phyloP scores from a whole-genome alignment of 2,113 vertebrate species.

The Cyprinodon brontotheroides region DNA sequence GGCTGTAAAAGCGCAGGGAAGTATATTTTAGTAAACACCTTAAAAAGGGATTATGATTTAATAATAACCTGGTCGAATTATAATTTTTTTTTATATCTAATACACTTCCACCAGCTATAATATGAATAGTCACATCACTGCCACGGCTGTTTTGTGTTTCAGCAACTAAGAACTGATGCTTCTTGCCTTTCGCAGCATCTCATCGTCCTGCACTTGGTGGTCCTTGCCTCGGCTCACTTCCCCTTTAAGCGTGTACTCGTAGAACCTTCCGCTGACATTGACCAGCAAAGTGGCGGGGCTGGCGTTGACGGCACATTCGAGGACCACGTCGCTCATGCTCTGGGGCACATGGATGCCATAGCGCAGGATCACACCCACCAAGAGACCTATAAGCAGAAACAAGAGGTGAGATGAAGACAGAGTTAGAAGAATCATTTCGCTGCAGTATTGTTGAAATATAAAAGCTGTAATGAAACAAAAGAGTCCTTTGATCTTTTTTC shows the following conservation, averaged over 20 bases:
- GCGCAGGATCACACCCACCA: constrained; percentile 92
- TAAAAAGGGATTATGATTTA: not conserved
- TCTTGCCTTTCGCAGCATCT: constrained; percentile 96
- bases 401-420: not conserved
- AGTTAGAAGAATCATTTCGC: no score
- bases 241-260: constrained; percentile 94
- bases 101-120: not conserved
- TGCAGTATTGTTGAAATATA: no score
- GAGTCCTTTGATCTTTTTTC: no score
- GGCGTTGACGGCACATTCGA: constrained; percentile 88
- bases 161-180: not conserved
- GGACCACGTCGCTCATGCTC: constrained; percentile 85
- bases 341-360: constrained; percentile 91
- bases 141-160: not conserved
- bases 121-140: not conserved
- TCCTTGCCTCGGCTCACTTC: constrained; percentile 88
- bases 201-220: constrained; percentile 90
- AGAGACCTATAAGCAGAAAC: constrained; percentile 79
- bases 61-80: not conserved
- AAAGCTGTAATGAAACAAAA: no score
- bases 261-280: constrained; percentile 93
- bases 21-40: not conserved
- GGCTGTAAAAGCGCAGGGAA: no score
- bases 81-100: not conserved
- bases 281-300: constrained; percentile 91